These are phyloP conservation scores for Tetragnatha versicolor DNA, from an alignment of 1,140 invertebrate genomes.

Conservation along the genomic window DNA sequence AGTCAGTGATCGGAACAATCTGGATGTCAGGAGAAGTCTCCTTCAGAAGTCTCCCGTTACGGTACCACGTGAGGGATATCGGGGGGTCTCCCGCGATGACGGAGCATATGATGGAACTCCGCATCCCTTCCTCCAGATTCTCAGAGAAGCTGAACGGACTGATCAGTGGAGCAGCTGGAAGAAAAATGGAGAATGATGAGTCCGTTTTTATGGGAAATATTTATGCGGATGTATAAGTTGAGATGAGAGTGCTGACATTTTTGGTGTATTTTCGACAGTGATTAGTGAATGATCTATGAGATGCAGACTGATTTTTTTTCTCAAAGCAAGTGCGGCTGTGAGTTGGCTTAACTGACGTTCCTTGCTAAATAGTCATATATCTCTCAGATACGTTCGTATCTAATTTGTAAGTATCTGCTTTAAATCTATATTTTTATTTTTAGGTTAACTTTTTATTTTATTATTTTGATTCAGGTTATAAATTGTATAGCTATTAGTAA, in stretches of 20 bases:
- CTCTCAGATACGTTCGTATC: too few relatives aligned
- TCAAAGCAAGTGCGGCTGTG: too few relatives aligned
- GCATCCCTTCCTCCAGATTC: slow-evolving; percentile 59
- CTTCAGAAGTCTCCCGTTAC: slow-evolving; percentile 72
- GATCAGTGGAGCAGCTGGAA: slow-evolving; percentile 58
- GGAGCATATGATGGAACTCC: slow-evolving; percentile 58
- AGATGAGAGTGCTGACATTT: neutral
- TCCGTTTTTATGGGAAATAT: neutral
- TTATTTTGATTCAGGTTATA: too few relatives aligned
- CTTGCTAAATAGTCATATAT: too few relatives aligned
- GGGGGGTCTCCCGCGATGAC: slow-evolving; percentile 70
- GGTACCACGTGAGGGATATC: slow-evolving; percentile 78
- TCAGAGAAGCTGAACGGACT: slow-evolving; percentile 58
- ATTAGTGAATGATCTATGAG: neutral
- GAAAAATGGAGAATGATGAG: slow-evolving; percentile 13
- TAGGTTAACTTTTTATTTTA: too few relatives aligned
- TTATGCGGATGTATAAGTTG: neutral
- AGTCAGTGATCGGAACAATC: slow-evolving; percentile 58
- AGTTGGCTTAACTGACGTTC: too few relatives aligned
- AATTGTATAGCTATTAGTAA: too few relatives aligned
- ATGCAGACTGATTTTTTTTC: too few relatives aligned
- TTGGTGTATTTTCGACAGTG: too few relatives aligned
- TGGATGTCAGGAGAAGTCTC: slow-evolving; percentile 55
- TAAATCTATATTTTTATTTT: too few relatives aligned
- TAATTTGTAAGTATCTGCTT: too few relatives aligned